Evolutionary conservation across 2,113 vertebrate species (phyloP).

Genomic region (Semnornis frantzii): DNA sequence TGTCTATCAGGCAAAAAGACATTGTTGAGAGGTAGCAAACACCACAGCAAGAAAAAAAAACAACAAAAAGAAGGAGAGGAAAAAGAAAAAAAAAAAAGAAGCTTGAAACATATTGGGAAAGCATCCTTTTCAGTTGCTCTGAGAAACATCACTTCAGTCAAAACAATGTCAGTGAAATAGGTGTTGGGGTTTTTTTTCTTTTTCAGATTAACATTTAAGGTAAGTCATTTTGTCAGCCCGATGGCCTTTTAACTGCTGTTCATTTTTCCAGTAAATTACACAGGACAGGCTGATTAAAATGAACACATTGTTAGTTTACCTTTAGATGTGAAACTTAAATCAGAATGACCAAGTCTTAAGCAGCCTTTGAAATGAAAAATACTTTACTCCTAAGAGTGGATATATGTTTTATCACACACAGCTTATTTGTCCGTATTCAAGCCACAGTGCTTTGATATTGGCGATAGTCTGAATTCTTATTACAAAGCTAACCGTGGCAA

Average conservation of each 20-base stretch:
- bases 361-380: slow-evolving; percentile 21
- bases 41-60: background rate
- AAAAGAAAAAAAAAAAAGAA: too few relatives aligned
- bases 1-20: background rate
- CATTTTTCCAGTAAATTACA: slow-evolving; percentile 34
- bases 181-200: background rate
- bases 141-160: slow-evolving; percentile 26
- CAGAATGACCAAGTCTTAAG: slow-evolving; percentile 9
- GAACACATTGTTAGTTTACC: slow-evolving; percentile 13
- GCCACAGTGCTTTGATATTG: slow-evolving; percentile 53
- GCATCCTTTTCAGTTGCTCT: background rate
- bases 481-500: slow-evolving; percentile 54
- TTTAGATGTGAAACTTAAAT: slow-evolving; percentile 41
- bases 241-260: slow-evolving; percentile 14
- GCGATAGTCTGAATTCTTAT: slow-evolving; percentile 31
- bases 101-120: background rate
- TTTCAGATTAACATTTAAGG: slow-evolving; percentile 45
- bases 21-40: background rate
- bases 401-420: slow-evolving; percentile 39
- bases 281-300: slow-evolving; percentile 28
- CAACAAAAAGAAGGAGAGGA: background rate
- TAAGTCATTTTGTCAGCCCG: background rate
- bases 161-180: background rate
- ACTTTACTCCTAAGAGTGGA: background rate
- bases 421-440: background rate